phyloP scores from a whole-genome alignment of 2,113 vertebrate genomes.

The Periophthalmus modestus region DNA sequence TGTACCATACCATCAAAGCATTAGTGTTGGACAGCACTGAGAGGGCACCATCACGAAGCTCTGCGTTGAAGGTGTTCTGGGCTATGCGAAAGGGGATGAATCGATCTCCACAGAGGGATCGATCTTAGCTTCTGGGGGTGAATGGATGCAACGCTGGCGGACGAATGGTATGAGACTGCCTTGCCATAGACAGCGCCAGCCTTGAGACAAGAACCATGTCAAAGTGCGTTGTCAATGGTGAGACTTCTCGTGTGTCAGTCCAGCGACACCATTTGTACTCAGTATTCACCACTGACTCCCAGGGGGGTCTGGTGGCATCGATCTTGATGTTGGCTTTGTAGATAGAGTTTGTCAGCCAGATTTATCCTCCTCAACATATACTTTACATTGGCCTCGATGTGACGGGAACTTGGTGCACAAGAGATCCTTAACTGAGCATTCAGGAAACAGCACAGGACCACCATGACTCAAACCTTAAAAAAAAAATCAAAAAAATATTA shows the following conservation, averaged over 20 bases:
- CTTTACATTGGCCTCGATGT: constrained; percentile 81
- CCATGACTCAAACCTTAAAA: constrained; percentile 80
- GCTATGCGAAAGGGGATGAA: constrained; percentile 79
- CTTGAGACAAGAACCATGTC: constrained; percentile 74
- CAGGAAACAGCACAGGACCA: constrained; percentile 69
- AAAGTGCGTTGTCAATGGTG: constrained; percentile 67
- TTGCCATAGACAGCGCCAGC: constrained; percentile 76
- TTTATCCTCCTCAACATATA: constrained; percentile 67
- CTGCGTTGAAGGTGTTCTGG: constrained; percentile 78
- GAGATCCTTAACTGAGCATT: constrained; percentile 70
- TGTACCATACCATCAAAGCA: constrained; percentile 76
- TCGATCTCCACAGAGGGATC: constrained; percentile 81
- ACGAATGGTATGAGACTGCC: constrained; percentile 68
- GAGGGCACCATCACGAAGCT: constrained; percentile 69
- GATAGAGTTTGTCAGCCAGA: constrained; percentile 57
- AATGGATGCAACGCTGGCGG: constrained; percentile 66
- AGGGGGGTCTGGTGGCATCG: constrained; percentile 77
- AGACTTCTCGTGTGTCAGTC: constrained; percentile 70
- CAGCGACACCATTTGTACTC: constrained; percentile 67
- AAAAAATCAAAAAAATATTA: neutral
- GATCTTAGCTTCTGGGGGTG: constrained; percentile 69
- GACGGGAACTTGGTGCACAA: constrained; percentile 82
- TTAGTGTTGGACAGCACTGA: constrained; percentile 81
- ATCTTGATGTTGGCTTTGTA: constrained; percentile 77
- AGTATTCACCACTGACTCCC: constrained; percentile 76